phyloP scores from a whole-genome alignment of 2,888 invertebrate species.

The Allygus modestus region DNA sequence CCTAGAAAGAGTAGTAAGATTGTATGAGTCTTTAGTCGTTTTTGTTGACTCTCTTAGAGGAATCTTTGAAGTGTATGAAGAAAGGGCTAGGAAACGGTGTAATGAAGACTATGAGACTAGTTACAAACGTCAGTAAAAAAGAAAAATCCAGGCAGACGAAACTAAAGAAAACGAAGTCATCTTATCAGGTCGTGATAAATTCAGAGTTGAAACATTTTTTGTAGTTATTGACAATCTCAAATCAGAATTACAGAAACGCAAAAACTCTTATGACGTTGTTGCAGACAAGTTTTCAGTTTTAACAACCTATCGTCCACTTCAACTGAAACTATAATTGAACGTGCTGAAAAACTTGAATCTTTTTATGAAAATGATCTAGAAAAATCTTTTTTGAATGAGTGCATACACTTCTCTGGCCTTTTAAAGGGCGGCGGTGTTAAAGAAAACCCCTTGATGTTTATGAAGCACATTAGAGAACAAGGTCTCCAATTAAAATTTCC shows the following conservation, averaged over 20 bases:
- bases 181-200: constrained; percentile 26
- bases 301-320: not conserved
- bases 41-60: constrained; percentile 30
- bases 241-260: not conserved
- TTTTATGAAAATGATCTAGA: not conserved
- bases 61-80: not conserved
- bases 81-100: constrained; percentile 28
- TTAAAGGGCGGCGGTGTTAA: not conserved
- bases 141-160: not conserved
- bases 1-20: constrained; percentile 4
- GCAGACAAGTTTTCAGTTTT: constrained; percentile 1
- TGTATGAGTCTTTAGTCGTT: constrained; percentile 53
- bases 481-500: not conserved
- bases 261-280: not conserved
- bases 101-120: constrained; percentile 6
- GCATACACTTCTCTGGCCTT: not conserved
- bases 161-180: constrained; percentile 21
- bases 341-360: not conserved
- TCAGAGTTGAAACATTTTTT: constrained; percentile 45
- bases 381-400: not conserved
- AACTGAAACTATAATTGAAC: constrained; percentile 8
- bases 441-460: not conserved
- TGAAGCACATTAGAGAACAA: not conserved
- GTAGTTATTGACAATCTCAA: constrained; percentile 17
- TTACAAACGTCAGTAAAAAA: not conserved